Conservation (phyloP, 2,113 vertebrate genomes). For the Marmota monax region DNA sequence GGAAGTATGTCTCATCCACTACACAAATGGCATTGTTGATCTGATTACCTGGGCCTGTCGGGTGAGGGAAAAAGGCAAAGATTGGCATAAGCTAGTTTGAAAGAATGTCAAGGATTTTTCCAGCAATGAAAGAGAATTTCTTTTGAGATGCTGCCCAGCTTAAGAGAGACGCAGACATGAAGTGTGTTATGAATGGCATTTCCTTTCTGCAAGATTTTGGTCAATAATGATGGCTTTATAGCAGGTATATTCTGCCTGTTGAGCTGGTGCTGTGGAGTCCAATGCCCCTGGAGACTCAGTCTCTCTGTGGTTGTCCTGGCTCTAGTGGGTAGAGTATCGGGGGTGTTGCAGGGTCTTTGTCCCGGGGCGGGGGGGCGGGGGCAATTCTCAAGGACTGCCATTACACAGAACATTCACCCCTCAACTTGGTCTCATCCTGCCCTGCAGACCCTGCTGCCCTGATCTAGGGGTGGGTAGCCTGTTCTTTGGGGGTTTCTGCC, state of each 20-base stretch:
- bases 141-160: not conserved
- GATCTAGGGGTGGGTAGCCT: not conserved
- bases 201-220: not conserved
- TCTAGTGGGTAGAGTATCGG: not conserved
- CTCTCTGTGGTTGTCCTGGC: not conserved
- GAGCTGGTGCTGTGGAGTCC: not conserved
- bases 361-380: no score
- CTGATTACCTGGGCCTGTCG: not conserved
- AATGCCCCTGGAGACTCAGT: not conserved
- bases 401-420: not conserved
- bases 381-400: not conserved
- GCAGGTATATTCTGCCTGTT: not conserved
- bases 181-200: not conserved
- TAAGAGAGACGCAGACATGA: not conserved
- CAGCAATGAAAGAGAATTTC: not conserved
- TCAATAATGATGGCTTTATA: not conserved
- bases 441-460: not conserved
- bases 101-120: not conserved
- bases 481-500: not conserved
- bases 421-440: not conserved
- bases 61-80: not conserved
- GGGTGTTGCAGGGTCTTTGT: not conserved
- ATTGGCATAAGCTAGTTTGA: not conserved
- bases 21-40: not conserved
- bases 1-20: not conserved